A percentile compares a stretch with the other conserved stretches of the same genome.
These are phyloP conservation scores for Erpobdella octoculata DNA, from an alignment of 2,888 invertebrate species.

Conservation along the genomic window DNA sequence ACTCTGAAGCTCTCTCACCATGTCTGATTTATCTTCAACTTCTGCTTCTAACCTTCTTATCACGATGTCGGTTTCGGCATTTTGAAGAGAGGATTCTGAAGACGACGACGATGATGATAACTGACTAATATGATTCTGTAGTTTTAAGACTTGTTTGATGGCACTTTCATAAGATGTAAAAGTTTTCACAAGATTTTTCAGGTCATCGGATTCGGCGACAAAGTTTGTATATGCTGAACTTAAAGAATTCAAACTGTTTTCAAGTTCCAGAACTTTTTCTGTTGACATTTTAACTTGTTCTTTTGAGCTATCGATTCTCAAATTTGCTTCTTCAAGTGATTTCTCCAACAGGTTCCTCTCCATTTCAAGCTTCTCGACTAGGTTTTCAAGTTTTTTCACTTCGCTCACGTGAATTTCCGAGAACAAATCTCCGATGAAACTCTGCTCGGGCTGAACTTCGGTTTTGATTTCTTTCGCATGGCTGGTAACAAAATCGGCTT, in stretches of 20 bases:
- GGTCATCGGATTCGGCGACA: slow-evolving; percentile 5
- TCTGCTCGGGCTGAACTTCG: slow-evolving; percentile 38
- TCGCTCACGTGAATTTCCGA: slow-evolving; percentile 93
- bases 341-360: slow-evolving; percentile 46
- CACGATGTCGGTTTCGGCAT: slow-evolving; percentile 13
- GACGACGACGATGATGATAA: neutral
- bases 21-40: slow-evolving; percentile 53
- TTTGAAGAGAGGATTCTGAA: neutral
- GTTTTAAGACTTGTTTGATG: slow-evolving; percentile 14
- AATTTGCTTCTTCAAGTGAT: slow-evolving; percentile 46
- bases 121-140: slow-evolving; percentile 14
- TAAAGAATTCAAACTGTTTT: slow-evolving; percentile 65
- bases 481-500: slow-evolving; percentile 41
- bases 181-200: slow-evolving; percentile 18
- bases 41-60: slow-evolving; percentile 26
- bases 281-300: slow-evolving; percentile 45
- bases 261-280: slow-evolving; percentile 57
- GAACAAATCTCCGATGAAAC: slow-evolving; percentile 48
- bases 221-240: slow-evolving; percentile 2
- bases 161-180: slow-evolving; percentile 24
- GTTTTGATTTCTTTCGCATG: slow-evolving; percentile 20
- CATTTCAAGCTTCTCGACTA: slow-evolving; percentile 62
- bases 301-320: slow-evolving; percentile 44
- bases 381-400: slow-evolving; percentile 82
- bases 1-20: slow-evolving; percentile 61